These are phyloP conservation scores for Scaptomyza pallida DNA, from an alignment of 1,140 invertebrate genomes.

Conservation along the genomic window DNA sequence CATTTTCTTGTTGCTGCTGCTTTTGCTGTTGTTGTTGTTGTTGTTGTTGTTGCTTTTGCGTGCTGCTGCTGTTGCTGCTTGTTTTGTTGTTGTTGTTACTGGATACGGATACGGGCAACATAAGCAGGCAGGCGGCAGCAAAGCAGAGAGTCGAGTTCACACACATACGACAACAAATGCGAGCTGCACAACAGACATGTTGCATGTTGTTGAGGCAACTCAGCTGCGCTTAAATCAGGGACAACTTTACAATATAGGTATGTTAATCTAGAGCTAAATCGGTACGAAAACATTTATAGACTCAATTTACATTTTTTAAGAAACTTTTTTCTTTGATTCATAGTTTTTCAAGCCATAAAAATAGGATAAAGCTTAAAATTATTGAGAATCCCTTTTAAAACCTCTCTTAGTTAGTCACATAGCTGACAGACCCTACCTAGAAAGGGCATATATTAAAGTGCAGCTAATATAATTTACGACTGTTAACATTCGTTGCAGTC, in stretches of 20 bases:
- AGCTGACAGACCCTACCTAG: neutral
- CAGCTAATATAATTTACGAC: neutral
- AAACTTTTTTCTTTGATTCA: neutral
- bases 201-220: conserved; percentile 39
- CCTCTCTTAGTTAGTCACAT: neutral
- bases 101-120: conserved; percentile 54
- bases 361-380: too few relatives aligned
- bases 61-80: conserved; percentile 13
- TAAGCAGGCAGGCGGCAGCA: conserved; percentile 31
- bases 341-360: too few relatives aligned
- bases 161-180: conserved; percentile 10
- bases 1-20: conserved; percentile 75
- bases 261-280: neutral
- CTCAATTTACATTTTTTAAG: neutral
- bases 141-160: conserved; percentile 12
- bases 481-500: neutral
- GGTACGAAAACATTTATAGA: neutral
- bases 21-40: conserved; percentile 8
- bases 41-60: conserved; percentile 33
- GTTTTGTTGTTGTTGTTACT: conserved; percentile 33
- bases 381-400: neutral
- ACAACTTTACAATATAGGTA: conserved; percentile 6
- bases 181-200: conserved; percentile 48
- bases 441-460: neutral
- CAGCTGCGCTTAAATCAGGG: neutral